These are phyloP conservation scores for Lepidothrix coronata DNA, from an alignment of 2,113 vertebrate species.

Conservation along the genomic window DNA sequence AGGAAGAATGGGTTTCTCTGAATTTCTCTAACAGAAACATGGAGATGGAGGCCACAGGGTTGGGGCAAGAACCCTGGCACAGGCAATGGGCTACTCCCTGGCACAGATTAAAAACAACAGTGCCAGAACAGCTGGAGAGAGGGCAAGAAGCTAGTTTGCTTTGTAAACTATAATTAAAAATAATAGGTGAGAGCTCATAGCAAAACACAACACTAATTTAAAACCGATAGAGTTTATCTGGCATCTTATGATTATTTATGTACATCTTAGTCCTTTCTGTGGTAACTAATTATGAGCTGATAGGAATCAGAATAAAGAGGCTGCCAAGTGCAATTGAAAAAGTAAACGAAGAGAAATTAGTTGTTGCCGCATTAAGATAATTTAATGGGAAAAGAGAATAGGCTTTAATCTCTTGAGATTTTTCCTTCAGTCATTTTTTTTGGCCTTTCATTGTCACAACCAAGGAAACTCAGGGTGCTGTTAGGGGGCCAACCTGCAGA, in stretches of 20 bases:
- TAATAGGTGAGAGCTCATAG: conserved; percentile 45
- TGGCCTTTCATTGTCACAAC: neutral
- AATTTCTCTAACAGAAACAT: neutral
- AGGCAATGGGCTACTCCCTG: neutral
- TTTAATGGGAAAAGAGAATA: neutral
- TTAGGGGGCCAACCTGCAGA: neutral
- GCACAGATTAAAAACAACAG: neutral
- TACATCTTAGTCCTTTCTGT: conserved; percentile 37
- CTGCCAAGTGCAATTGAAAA: conserved; percentile 31
- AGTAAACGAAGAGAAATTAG: neutral
- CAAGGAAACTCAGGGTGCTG: neutral
- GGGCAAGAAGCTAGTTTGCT: conserved; percentile 36
- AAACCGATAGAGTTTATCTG: conserved; percentile 67
- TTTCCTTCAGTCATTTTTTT: neutral
- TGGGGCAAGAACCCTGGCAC: neutral
- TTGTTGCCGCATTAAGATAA: neutral
- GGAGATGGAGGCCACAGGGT: neutral
- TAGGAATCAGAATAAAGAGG: conserved; percentile 34
- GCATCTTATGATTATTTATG: conserved; percentile 68
- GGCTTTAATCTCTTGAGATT: neutral
- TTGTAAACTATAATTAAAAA: conserved; percentile 71
- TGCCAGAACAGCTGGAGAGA: conserved; percentile 14
- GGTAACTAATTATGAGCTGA: conserved; percentile 56
- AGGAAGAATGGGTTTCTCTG: neutral
- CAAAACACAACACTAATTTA: conserved; percentile 60